Conservation (phyloP, 2,888 invertebrate genomes). For the Koerneria pararmatus region DNA sequence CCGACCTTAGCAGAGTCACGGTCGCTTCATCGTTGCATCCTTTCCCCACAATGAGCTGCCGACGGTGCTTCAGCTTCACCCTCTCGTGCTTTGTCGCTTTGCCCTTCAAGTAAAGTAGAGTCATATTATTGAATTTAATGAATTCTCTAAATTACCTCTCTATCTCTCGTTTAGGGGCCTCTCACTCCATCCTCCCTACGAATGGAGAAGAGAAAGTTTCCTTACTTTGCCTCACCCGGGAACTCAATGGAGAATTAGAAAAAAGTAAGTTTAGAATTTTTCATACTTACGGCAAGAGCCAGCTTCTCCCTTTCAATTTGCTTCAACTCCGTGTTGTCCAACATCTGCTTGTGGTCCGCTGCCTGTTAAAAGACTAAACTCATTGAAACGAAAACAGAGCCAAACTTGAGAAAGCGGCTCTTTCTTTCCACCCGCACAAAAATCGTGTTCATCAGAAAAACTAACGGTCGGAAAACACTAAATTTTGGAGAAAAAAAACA, state of each 20-base stretch:
- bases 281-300: slow-evolving; percentile 43
- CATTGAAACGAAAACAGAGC: too few species aligned
- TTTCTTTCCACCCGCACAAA: too few species aligned
- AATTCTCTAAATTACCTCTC: background rate
- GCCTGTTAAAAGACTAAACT: slow-evolving; percentile 10
- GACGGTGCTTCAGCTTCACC: slow-evolving; percentile 41
- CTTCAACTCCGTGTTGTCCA: slow-evolving; percentile 45
- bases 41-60: slow-evolving; percentile 42
- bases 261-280: background rate
- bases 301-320: slow-evolving; percentile 55
- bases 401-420: too few species aligned
- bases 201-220: background rate
- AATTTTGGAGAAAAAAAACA: too few species aligned
- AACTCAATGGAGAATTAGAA: background rate
- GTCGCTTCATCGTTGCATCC: slow-evolving; percentile 45
- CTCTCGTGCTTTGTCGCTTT: slow-evolving; percentile 49
- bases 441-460: too few species aligned
- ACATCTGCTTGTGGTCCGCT: slow-evolving; percentile 48
- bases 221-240: background rate
- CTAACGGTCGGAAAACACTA: too few species aligned
- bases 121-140: background rate
- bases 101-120: slow-evolving; percentile 38
- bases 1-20: slow-evolving; percentile 39
- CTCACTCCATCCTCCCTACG: background rate
- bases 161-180: background rate